Percentiles rank a stretch among this genome's conserved stretches.
These are phyloP conservation scores for Mya arenaria DNA, from an alignment of 1,140 invertebrate genomes.

Conservation along the genomic window DNA sequence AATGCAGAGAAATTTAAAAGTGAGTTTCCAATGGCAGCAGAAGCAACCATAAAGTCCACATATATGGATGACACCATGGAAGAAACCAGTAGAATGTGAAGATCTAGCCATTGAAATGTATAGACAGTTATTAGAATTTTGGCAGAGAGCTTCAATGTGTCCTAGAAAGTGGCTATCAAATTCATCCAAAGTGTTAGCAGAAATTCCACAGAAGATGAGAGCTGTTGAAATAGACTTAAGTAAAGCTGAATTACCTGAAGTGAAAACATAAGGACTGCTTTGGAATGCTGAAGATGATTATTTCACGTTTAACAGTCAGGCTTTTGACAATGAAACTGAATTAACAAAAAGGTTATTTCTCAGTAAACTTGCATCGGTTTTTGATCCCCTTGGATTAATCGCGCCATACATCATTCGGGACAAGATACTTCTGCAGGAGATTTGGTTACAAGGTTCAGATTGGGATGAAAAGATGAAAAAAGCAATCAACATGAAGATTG, in stretches of 20 bases:
- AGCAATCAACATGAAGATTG: neutral
- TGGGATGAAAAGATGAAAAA: constrained; percentile 6
- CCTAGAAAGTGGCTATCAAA: constrained; percentile 39
- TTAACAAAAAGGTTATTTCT: neutral
- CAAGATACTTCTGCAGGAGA: constrained; percentile 14
- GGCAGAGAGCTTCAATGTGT: constrained; percentile 12
- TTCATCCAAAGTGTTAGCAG: neutral
- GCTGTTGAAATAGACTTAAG: constrained; percentile 4
- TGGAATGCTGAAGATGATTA: constrained; percentile 45
- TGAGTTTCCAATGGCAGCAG: constrained; percentile 11
- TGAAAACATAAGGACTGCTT: constrained; percentile 37
- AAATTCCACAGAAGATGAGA: constrained; percentile 9
- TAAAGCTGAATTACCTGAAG: constrained; percentile 10
- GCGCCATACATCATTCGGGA: neutral
- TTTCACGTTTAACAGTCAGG: constrained; percentile 12
- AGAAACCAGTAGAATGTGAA: neutral
- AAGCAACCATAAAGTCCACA: constrained; percentile 16
- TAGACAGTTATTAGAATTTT: neutral
- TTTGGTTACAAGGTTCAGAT: neutral
- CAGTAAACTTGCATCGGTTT: neutral
- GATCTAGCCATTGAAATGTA: constrained; percentile 20
- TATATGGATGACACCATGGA: constrained; percentile 38
- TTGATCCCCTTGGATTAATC: constrained; percentile 17
- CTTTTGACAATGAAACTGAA: neutral
- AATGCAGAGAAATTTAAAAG: neutral